Evolutionary conservation across 2,797 vertebrate genomes (phyloP).

Genomic region (Tamandua tetradactyla): DNA sequence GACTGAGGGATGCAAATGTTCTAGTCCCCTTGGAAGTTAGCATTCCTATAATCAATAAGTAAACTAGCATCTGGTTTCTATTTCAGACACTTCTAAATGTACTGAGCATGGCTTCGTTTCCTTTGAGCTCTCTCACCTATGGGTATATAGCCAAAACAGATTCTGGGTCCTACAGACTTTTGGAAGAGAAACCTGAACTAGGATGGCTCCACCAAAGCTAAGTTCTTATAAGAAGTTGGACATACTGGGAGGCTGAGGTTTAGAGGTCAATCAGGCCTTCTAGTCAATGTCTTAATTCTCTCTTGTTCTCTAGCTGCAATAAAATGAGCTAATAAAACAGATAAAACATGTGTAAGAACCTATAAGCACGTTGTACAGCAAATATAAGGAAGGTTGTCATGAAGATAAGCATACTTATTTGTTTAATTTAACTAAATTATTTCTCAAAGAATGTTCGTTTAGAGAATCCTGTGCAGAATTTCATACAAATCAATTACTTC

Average conservation of each 20-base stretch:
- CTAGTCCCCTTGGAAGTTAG: not conserved
- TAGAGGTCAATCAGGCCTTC: not conserved
- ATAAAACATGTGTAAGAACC: not conserved
- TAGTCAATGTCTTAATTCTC: not conserved
- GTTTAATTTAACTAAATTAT: slow-evolving; percentile 44
- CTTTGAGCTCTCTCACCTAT: not conserved
- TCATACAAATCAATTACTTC: not conserved
- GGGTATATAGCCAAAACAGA: not conserved
- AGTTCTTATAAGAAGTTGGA: not conserved
- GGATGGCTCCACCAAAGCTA: not conserved
- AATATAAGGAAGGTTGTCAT: not conserved
- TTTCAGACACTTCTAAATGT: not conserved
- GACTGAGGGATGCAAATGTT: not conserved
- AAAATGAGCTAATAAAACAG: not conserved
- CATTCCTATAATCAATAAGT: not conserved
- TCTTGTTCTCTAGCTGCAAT: not conserved
- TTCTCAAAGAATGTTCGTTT: slow-evolving; percentile 19
- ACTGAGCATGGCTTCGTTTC: not conserved
- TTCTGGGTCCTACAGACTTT: not conserved
- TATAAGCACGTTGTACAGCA: not conserved
- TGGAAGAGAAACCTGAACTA: not conserved
- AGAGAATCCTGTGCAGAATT: not conserved
- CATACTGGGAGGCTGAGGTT: not conserved
- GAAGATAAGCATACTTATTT: not conserved
- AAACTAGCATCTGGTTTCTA: not conserved